A percentile compares a stretch with the other conserved stretches of the same genome.
These are phyloP conservation scores for Premnoplex brunnescens DNA, from an alignment of 2,797 vertebrate genomes.

Conservation along the genomic window DNA sequence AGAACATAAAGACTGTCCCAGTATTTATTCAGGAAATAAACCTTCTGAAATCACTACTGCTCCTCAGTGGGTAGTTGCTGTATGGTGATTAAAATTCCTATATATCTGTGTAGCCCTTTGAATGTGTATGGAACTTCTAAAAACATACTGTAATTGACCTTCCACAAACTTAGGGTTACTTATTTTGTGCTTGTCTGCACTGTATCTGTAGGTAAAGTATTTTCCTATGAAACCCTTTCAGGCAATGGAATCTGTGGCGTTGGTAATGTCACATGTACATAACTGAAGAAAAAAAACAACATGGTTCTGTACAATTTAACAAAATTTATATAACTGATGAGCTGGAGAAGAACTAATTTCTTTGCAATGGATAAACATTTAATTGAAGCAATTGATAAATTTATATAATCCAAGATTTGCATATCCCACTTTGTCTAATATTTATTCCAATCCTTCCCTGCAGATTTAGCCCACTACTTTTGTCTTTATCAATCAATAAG, in stretches of 20 bases:
- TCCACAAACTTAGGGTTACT: background rate
- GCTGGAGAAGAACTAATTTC: background rate
- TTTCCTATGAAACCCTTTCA: background rate
- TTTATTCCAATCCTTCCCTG: background rate
- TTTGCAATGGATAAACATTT: background rate
- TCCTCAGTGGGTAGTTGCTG: background rate
- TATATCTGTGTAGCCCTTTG: background rate
- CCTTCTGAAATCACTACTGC: background rate
- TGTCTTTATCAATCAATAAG: background rate
- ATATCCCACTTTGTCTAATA: background rate
- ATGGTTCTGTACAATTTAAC: background rate
- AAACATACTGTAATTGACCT: background rate
- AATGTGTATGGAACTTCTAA: background rate
- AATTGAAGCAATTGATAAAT: background rate
- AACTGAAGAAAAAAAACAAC: background rate
- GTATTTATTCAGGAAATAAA: background rate
- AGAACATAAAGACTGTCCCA: background rate
- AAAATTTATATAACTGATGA: background rate
- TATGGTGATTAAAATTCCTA: background rate
- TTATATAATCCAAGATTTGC: background rate
- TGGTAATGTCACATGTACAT: background rate
- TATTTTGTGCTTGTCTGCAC: background rate
- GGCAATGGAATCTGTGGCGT: background rate
- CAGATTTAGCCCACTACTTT: background rate
- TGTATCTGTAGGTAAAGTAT: background rate